Conservation (phyloP, 2,797 vertebrate genomes). For the Dryobates pubescens region DNA sequence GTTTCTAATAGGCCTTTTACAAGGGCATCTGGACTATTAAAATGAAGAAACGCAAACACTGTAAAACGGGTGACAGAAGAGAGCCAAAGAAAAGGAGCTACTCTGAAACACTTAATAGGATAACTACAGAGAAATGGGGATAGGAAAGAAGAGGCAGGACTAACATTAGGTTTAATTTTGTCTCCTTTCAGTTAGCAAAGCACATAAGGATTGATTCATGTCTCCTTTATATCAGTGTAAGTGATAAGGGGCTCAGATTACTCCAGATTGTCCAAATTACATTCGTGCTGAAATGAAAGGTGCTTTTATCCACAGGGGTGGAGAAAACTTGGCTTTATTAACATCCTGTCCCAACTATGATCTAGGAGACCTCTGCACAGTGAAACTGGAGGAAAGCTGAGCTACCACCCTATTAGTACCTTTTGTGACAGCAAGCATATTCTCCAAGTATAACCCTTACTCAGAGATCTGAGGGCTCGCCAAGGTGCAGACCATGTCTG, state of each 20-base stretch:
- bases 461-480: neutral
- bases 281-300: neutral
- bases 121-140: constrained; percentile 7
- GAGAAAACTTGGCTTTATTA: neutral
- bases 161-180: constrained; percentile 7
- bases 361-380: neutral
- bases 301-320: neutral
- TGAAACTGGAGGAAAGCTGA: neutral
- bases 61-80: neutral
- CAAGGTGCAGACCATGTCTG: neutral
- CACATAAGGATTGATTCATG: neutral
- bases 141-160: constrained; percentile 24
- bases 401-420: neutral
- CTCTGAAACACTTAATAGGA: constrained; percentile 27
- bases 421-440: neutral
- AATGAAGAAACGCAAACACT: neutral
- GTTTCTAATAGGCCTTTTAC: constrained; percentile 9
- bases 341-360: neutral
- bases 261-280: neutral
- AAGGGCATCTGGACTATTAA: neutral
- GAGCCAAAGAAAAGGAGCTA: neutral
- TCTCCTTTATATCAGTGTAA: neutral
- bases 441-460: neutral
- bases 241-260: neutral
- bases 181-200: neutral